phyloP scores from a whole-genome alignment of 2,113 vertebrate species.

The Aix galericulata region DNA sequence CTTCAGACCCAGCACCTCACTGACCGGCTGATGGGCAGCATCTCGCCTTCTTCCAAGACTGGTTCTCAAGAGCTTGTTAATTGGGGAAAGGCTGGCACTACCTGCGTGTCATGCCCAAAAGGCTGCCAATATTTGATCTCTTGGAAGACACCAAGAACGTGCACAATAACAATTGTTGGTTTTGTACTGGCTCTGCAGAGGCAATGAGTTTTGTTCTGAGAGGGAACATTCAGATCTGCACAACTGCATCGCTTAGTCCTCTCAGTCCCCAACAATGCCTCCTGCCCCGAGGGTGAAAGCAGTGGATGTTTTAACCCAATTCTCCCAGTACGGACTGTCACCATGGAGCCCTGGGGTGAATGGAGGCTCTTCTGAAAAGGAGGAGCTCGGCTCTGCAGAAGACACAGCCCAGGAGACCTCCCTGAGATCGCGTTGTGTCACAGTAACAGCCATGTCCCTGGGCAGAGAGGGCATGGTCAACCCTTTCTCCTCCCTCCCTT shows the following conservation, averaged over 20 bases:
- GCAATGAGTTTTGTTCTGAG: neutral
- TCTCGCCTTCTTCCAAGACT: neutral
- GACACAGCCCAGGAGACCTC: neutral
- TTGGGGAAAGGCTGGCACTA: neutral
- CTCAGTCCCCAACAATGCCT: neutral
- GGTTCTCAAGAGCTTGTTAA: neutral
- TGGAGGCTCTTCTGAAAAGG: neutral
- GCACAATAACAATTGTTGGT: rapidly evolving
- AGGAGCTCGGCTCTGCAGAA: neutral
- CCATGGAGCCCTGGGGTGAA: rapidly evolving
- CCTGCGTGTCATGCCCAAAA: neutral
- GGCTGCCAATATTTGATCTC: neutral
- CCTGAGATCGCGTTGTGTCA: neutral
- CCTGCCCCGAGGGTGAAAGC: rapidly evolving
- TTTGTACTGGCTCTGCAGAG: neutral
- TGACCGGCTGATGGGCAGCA: neutral
- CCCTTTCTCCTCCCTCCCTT: neutral
- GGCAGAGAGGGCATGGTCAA: neutral
- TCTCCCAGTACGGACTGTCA: neutral
- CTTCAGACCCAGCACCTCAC: neutral
- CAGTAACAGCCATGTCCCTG: neutral
- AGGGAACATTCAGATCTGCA: neutral
- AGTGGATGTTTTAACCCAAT: neutral
- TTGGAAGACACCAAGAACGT: neutral
- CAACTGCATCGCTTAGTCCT: neutral